Evolutionary conservation across 2,113 vertebrate species (phyloP), one percentile per base, ranked within the genome.

Genomic region (Nesogale talazaci): DNA sequence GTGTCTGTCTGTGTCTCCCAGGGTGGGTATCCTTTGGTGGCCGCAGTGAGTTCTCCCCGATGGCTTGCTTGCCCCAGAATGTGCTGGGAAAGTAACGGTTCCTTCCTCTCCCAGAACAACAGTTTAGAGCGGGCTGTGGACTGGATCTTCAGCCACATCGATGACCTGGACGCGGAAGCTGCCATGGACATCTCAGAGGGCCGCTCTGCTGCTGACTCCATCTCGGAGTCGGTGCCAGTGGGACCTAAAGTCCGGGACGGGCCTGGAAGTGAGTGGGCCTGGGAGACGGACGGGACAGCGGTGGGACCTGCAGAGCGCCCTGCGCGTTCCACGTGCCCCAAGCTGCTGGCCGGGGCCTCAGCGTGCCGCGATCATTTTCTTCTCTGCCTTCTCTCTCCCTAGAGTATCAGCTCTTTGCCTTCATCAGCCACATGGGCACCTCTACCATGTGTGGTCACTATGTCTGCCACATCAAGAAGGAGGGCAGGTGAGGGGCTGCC

Each of bases 381-480:
- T 40, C 83, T 14, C 14, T n/a, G 78, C n/a, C 15, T 89, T 61
- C 85, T 59, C 12, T 56, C 59, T 92, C 93, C 80, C 38, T 97
- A 99, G 99, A 99, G 87, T 99, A 99, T 90, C 99, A 99, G 98
- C 98, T 99, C 83, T 99, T 99, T 98, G 99, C 99, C 74, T 99
- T 99, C 98, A 98, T 99, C 98, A 99, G 99, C 97, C 99, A 99
- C 98, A 99, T 99, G 99, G 99, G 99, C 95, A 99, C 99, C 12
- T 99, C 99, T 1, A 99, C 99, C 80, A 99, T 99, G 99, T 99
- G 99, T 59, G 99, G 99, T 88, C 99, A 99, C 98, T 99, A 99
- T 0, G 99, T 99, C 96, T 99, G 99, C 97, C 99, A 99, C 97
- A 99, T 99, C 98, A 99, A 99, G 98, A 99, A 99, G 97, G 99